These are phyloP conservation scores for Neodiprion fabricii DNA, from an alignment of 1,140 invertebrate species.

Conservation along the genomic window DNA sequence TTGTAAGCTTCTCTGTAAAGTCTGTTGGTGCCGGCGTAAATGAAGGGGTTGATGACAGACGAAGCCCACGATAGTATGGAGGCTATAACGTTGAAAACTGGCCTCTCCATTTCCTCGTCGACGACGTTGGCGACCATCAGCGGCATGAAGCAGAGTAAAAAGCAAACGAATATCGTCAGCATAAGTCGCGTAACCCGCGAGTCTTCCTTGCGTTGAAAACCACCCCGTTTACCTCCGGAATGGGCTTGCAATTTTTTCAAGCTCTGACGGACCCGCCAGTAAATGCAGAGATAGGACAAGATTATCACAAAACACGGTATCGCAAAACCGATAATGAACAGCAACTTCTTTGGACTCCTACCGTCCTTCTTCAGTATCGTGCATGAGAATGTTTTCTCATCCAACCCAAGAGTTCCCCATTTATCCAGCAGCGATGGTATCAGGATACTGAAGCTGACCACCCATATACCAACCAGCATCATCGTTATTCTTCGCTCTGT, in stretches of 20 bases:
- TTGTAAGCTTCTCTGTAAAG: constrained; percentile 80
- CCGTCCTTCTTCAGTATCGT: constrained; percentile 81
- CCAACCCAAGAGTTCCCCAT: constrained; percentile 83
- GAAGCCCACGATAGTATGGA: constrained; percentile 87
- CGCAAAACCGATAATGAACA: constrained; percentile 83
- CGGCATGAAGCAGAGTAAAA: constrained; percentile 83
- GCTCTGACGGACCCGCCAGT: constrained; percentile 77
- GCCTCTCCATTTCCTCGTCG: constrained; percentile 75
- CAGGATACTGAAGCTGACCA: constrained; percentile 66
- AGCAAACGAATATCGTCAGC: constrained; percentile 85
- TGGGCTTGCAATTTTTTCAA: constrained; percentile 73
- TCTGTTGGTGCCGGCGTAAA: constrained; percentile 85
- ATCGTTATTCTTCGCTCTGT: constrained; percentile 72
- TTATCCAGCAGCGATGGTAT: constrained; percentile 79
- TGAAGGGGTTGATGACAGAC: constrained; percentile 85
- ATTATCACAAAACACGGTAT: constrained; percentile 84
- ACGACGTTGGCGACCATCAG: constrained; percentile 86
- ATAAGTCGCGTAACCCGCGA: constrained; percentile 82
- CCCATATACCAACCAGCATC: constrained; percentile 81
- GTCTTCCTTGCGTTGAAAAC: constrained; percentile 69
- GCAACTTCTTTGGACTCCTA: constrained; percentile 83
- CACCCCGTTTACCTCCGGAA: constrained; percentile 55
- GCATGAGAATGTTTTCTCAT: constrained; percentile 81
- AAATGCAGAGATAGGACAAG: constrained; percentile 85
- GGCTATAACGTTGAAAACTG: constrained; percentile 78